Percentiles rank a stretch among this genome's conserved stretches.
phyloP scores from a whole-genome alignment of 2,888 invertebrate genomes.

The Caenorhabditis sp. region DNA sequence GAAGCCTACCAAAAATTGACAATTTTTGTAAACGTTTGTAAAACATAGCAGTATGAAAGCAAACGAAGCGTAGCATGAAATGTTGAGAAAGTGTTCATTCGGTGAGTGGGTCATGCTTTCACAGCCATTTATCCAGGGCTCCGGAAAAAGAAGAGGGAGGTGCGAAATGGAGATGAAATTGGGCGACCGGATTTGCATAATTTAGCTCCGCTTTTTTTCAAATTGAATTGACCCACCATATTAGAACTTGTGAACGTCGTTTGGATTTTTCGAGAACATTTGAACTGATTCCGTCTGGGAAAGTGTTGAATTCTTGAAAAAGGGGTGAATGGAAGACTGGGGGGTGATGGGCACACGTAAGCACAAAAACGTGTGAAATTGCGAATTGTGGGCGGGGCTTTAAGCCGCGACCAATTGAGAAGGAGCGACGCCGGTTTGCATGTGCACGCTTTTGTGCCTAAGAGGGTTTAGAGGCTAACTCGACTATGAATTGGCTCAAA shows the following conservation, averaged over 20 bases:
- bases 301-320: conserved; percentile 4
- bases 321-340: background rate
- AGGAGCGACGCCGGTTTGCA: conserved; percentile 30
- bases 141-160: conserved; percentile 16
- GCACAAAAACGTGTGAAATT: conserved; percentile 50
- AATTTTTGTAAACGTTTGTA: conserved; percentile 1
- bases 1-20: too few relatives aligned
- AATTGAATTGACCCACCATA: conserved; percentile 57
- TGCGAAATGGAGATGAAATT: conserved; percentile 41
- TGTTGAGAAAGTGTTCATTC: conserved; percentile 48
- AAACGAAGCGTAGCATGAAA: conserved; percentile 30
- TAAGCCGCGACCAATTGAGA: conserved; percentile 57
- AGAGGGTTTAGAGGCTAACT: conserved; percentile 28
- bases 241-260: conserved; percentile 16
- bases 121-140: conserved; percentile 49
- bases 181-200: conserved; percentile 58
- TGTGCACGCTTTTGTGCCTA: conserved; percentile 37
- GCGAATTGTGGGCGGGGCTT: conserved; percentile 54
- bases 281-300: background rate
- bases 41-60: background rate
- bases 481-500: conserved; percentile 20
- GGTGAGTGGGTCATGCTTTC: conserved; percentile 46
- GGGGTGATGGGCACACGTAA: conserved; percentile 18
- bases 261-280: background rate
- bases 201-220: conserved; percentile 19